Evolutionary conservation across 2,113 vertebrate species (phyloP).

Genomic region (Pollimyrus isidori): DNA sequence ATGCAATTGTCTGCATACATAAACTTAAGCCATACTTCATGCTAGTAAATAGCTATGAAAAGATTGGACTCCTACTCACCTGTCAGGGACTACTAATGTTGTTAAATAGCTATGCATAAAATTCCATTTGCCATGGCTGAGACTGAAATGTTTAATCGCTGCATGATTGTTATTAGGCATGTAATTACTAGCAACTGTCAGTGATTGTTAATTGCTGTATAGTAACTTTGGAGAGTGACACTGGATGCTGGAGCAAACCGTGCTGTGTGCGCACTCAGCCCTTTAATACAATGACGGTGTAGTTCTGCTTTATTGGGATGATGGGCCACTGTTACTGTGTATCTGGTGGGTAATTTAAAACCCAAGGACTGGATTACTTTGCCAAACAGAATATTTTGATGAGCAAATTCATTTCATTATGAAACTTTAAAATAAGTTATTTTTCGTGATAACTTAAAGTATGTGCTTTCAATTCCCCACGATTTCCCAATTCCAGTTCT

Average conservation of each 20-base stretch:
- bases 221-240: background rate
- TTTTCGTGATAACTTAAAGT: background rate
- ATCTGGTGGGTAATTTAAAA: background rate
- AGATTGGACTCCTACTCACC: background rate
- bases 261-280: background rate
- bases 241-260: background rate
- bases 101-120: background rate
- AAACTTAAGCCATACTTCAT: conserved; percentile 16
- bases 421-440: too few relatives aligned
- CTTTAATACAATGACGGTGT: background rate
- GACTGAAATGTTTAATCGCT: background rate
- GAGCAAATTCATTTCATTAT: background rate
- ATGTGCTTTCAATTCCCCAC: background rate
- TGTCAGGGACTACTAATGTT: background rate
- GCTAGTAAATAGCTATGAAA: background rate
- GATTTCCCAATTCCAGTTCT: background rate
- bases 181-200: background rate
- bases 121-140: background rate
- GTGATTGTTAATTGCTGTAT: background rate
- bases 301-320: background rate
- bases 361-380: background rate
- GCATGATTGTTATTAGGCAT: background rate
- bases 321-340: background rate
- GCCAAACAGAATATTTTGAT: background rate
- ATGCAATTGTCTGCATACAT: background rate